Evolutionary conservation across 2,888 invertebrate species (phyloP).

Genomic region (Willowsia nigromaculata): DNA sequence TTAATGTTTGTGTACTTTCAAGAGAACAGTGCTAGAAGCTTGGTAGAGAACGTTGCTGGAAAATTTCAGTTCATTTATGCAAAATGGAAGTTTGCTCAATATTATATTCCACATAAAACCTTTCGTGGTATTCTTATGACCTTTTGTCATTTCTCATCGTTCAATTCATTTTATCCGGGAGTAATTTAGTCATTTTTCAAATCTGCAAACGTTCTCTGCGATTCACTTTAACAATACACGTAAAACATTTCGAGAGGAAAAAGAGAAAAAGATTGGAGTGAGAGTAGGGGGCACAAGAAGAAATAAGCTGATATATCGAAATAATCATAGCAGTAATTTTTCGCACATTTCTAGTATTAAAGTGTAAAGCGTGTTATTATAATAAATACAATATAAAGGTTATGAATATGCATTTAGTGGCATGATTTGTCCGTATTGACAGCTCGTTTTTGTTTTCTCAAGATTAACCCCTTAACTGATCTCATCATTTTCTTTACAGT

Average conservation of each 20-base stretch:
- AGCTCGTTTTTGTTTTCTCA: conserved; percentile 48
- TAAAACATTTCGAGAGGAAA: not conserved
- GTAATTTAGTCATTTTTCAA: conserved; percentile 15
- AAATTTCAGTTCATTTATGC: conserved; percentile 44
- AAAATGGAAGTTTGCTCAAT: conserved; percentile 61
- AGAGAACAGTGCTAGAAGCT: conserved; percentile 13
- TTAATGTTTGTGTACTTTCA: not conserved
- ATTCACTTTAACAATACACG: not conserved
- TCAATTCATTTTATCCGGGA: not conserved
- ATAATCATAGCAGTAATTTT: not conserved
- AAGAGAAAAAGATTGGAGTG: not conserved
- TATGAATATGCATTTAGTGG: not conserved
- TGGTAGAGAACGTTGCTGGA: not conserved
- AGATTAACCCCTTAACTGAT: conserved; percentile 54
- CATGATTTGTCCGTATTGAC: not conserved
- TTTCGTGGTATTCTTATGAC: not conserved
- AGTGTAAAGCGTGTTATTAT: not conserved
- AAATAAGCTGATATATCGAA: not conserved
- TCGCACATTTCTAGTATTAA: conserved; percentile 28
- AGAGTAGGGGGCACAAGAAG: no score
- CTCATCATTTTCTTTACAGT: conserved; percentile 37
- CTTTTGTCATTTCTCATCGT: not conserved
- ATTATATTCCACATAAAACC: not conserved
- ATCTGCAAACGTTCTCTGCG: not conserved
- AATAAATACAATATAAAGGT: not conserved